Percentiles rank a stretch among this genome's conserved stretches.
These are phyloP conservation scores for Magallana ariakensis DNA, from an alignment of 1,140 invertebrate genomes.

Conservation along the genomic window DNA sequence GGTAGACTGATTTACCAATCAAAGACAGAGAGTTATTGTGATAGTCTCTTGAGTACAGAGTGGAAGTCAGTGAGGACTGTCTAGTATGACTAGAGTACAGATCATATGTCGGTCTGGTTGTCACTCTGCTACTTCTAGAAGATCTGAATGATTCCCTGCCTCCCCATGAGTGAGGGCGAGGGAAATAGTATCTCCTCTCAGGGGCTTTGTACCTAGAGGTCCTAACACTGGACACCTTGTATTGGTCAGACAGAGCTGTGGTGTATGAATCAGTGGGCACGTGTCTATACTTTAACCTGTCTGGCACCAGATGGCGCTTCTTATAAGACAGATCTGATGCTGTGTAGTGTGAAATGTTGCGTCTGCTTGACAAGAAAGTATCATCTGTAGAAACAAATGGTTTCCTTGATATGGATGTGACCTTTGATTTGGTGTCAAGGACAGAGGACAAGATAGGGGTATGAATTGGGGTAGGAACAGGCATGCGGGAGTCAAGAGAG, in stretches of 20 bases:
- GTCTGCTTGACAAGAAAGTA: conserved; percentile 1
- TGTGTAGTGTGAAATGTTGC: too few species aligned
- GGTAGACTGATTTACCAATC: conserved; percentile 54
- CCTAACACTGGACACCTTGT: conserved; percentile 29
- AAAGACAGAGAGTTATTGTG: conserved; percentile 41
- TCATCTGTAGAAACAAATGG: conserved; percentile 24
- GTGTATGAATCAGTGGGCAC: conserved; percentile 12
- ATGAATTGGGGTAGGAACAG: not conserved
- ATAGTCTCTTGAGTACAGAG: conserved; percentile 7
- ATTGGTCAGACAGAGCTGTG: not conserved
- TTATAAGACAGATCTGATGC: conserved; percentile 36
- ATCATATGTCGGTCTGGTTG: conserved; percentile 15
- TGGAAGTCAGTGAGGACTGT: not conserved
- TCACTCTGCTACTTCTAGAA: not conserved
- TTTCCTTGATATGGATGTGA: conserved; percentile 15
- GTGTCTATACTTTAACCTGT: conserved; percentile 39
- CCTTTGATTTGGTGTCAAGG: conserved; percentile 30
- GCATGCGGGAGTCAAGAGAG: conserved; percentile 36
- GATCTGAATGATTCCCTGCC: not conserved
- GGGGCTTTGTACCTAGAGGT: not conserved
- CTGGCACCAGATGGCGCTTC: conserved; percentile 44
- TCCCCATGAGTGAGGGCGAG: conserved; percentile 38
- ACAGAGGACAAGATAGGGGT: not conserved
- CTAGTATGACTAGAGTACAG: not conserved
- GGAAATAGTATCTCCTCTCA: conserved; percentile 17